phyloP scores from a whole-genome alignment of 2,888 invertebrate species.

The Anoplius nigerrimus region DNA sequence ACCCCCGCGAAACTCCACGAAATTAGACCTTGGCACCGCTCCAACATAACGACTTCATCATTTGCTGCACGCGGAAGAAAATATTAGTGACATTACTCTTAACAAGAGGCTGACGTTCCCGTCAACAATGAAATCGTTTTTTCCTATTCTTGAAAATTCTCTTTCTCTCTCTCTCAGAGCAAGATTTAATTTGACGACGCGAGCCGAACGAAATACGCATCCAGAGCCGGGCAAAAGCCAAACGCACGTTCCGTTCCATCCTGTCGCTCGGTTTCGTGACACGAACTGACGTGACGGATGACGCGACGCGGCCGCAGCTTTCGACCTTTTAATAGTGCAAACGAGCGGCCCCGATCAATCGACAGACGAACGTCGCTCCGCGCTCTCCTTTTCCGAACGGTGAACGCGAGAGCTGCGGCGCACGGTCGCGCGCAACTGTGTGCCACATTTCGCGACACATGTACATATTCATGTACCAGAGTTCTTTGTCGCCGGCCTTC shows the following conservation, averaged over 20 bases:
- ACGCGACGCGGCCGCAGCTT: background rate
- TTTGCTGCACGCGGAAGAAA: slow-evolving; percentile 48
- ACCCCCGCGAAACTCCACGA: slow-evolving; percentile 41
- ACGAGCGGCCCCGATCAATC: background rate
- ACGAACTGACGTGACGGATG: slow-evolving; percentile 6
- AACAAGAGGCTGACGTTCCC: slow-evolving; percentile 47
- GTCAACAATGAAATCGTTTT: slow-evolving; percentile 49
- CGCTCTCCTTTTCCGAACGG: slow-evolving; percentile 21
- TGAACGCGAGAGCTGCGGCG: background rate
- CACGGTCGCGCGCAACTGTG: slow-evolving; percentile 8
- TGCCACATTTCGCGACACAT: slow-evolving; percentile 20
- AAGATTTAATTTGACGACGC: slow-evolving; percentile 29
- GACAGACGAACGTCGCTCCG: background rate
- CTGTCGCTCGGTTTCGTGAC: background rate
- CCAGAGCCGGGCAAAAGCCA: background rate
- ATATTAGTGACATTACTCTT: slow-evolving; percentile 57
- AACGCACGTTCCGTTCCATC: background rate
- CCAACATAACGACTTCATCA: slow-evolving; percentile 59
- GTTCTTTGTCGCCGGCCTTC: too few species aligned
- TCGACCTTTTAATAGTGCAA: slow-evolving; percentile 27
- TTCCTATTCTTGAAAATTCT: slow-evolving; percentile 14
- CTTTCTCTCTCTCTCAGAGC: slow-evolving; percentile 2
- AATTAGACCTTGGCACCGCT: slow-evolving; percentile 54
- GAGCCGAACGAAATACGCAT: slow-evolving; percentile 13
- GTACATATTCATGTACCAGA: too few species aligned